Percentiles rank a stretch among this genome's conserved stretches.
Evolutionary conservation across 1,140 invertebrate genomes (phyloP).

Genomic region (silkworm (Bombyx mori)): ASM3026992v2 NC_085112.1:6925001-6925500

Average conservation of each 20-base stretch:
- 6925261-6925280: slow-evolving; percentile 51
- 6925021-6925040: too few species aligned
- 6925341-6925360: slow-evolving; percentile 81
- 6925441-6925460: slow-evolving; percentile 25
- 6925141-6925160: slow-evolving; percentile 53
- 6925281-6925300: slow-evolving; percentile 37
- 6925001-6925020: too few species aligned
- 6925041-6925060: too few species aligned
- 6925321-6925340: slow-evolving; percentile 78
- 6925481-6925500: slow-evolving; percentile 36
- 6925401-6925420: slow-evolving; percentile 80
- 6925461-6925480: slow-evolving; percentile 30
- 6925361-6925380: slow-evolving; percentile 82
- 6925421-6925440: slow-evolving; percentile 63
- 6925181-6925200: slow-evolving; percentile 1
- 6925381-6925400: slow-evolving; percentile 81
- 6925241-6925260: slow-evolving; percentile 21
- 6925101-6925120: slow-evolving; percentile 43
- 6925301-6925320: slow-evolving; percentile 49
- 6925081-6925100: neutral
- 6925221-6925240: slow-evolving; percentile 14
- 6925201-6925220: slow-evolving; percentile 8
- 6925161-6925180: slow-evolving; percentile 34
- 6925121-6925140: slow-evolving; percentile 52
- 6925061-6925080: too few species aligned